A percentile compares a stretch with the other conserved stretches of the same genome.
These are phyloP conservation scores for Rhagoletis pomonella DNA, from an alignment of 1,140 invertebrate species.

Conservation along the genomic window DNA sequence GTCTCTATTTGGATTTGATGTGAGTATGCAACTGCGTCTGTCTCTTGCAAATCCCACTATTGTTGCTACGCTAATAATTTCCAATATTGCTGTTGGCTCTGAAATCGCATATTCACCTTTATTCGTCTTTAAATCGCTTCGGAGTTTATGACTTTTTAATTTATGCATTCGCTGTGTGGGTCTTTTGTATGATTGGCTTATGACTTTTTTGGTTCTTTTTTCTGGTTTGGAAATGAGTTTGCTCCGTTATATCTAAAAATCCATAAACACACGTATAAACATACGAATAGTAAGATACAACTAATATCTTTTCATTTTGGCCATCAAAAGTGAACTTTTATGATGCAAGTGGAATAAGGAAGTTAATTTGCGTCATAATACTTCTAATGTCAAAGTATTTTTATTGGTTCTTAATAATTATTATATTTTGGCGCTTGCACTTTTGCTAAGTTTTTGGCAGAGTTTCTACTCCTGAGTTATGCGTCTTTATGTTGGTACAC, in stretches of 20 bases:
- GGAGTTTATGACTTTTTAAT: conserved; percentile 7
- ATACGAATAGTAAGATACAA: no score
- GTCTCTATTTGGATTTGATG: neutral
- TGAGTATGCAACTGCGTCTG: neutral
- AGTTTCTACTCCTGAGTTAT: no score
- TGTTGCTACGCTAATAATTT: conserved; percentile 10
- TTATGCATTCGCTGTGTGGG: conserved; percentile 14
- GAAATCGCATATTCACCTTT: neutral
- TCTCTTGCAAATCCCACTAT: neutral
- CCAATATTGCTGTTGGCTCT: neutral
- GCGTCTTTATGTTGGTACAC: no score
- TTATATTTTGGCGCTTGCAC: no score
- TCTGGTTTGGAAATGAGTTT: neutral
- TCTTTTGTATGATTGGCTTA: neutral
- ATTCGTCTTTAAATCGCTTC: neutral
- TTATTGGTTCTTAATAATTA: neutral
- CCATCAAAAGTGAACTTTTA: neutral
- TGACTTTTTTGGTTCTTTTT: neutral
- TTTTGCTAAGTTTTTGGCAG: no score
- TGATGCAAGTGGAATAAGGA: neutral
- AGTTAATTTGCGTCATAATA: neutral
- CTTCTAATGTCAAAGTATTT: neutral
- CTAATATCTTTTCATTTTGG: neutral
- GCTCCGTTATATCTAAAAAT: no score
- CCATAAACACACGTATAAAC: no score